Percentiles rank a stretch among this genome's conserved stretches.
Evolutionary conservation across 92 coral and sea anemone genomes (phyloP).

Genomic region (Epizoanthus illoricatus): DNA sequence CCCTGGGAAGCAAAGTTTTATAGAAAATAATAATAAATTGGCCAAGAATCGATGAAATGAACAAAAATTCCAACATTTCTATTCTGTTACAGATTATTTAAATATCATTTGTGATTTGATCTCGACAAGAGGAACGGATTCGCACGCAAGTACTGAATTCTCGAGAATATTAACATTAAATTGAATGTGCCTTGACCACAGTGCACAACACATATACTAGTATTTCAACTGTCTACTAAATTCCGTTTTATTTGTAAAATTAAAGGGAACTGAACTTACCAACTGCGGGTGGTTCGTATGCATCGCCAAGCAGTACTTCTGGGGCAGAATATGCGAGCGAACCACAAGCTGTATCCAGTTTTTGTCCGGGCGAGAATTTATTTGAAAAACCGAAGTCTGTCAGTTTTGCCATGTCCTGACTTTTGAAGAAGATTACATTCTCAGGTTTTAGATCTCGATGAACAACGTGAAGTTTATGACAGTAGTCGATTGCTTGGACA

Average conservation of each 20-base stretch:
- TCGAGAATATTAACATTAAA: too few species aligned
- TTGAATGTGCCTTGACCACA: too few species aligned
- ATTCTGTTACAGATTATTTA: too few species aligned
- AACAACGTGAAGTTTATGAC: constrained; percentile 94
- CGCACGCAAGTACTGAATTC: too few species aligned
- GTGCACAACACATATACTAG: too few species aligned
- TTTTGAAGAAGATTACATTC: constrained; percentile 97
- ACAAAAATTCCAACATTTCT: too few species aligned
- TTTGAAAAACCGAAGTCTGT: constrained; percentile 99
- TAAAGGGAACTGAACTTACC: constrained; percentile 63
- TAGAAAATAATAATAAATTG: too few species aligned
- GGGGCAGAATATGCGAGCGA: constrained; percentile 99
- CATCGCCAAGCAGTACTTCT: constrained; percentile 94
- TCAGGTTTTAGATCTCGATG: constrained; percentile 99
- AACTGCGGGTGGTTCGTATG: constrained; percentile 99
- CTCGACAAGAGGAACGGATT: too few species aligned
- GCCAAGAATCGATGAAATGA: too few species aligned
- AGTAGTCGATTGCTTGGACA: constrained; percentile 99
- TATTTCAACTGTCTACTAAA: constrained; percentile 9
- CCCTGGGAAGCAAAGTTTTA: too few species aligned
- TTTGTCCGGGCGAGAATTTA: constrained; percentile 93
- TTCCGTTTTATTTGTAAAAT: background rate
- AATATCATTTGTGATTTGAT: too few species aligned
- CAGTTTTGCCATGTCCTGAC: constrained; percentile 94
- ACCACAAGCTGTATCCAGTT: constrained; percentile 96